Evolutionary conservation across 2,797 vertebrate genomes (phyloP).

Genomic region (Enteromius treurensis): DNA sequence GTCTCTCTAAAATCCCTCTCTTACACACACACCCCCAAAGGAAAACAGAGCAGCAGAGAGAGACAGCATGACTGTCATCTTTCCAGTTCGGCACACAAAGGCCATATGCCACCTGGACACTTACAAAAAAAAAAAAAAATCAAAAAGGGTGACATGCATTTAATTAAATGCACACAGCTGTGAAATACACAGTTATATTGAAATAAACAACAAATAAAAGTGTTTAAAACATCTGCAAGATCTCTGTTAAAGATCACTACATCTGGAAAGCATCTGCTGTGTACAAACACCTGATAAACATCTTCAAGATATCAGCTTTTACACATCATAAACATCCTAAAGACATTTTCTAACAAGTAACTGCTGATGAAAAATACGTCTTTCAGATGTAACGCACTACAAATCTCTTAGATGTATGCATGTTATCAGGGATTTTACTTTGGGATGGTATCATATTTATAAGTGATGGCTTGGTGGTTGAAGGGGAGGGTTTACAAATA

Average conservation of each 20-base stretch:
- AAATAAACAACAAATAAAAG: background rate
- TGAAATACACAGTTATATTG: conserved; percentile 48
- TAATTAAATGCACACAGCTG: conserved; percentile 46
- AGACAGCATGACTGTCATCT: conserved; percentile 49
- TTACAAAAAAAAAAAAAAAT: conserved; percentile 50
- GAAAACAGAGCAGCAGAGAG: conserved; percentile 3
- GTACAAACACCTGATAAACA: background rate
- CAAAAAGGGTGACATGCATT: conserved; percentile 48
- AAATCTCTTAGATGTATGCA: background rate
- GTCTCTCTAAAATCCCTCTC: background rate
- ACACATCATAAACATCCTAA: background rate
- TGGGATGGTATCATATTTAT: background rate
- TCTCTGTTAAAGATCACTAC: background rate
- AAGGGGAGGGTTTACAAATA: background rate
- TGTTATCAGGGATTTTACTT: background rate
- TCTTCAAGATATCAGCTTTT: background rate
- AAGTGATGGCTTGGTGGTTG: background rate
- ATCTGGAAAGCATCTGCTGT: background rate
- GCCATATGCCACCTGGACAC: conserved; percentile 63
- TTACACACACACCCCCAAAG: background rate
- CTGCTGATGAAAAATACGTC: background rate
- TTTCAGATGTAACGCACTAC: background rate
- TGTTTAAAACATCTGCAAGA: background rate
- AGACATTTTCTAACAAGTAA: background rate
- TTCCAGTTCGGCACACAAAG: conserved; percentile 62